A percentile compares a stretch with the other conserved stretches of the same genome.
These are phyloP conservation scores for Drosophila murphyi DNA, from an alignment of 1,140 invertebrate species.

Conservation along the genomic window DNA sequence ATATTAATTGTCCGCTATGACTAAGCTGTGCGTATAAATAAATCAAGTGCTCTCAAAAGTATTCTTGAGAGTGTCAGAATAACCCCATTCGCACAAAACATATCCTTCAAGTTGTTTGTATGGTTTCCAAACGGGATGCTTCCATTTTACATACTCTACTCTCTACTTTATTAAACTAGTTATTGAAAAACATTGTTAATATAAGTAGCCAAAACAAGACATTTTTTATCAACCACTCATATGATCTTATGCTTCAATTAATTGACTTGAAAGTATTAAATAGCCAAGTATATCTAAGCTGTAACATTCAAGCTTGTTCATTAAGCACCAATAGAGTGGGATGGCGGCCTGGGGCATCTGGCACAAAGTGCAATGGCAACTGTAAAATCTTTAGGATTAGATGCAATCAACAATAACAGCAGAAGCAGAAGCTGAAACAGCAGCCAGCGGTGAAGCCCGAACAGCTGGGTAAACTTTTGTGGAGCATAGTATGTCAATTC, in stretches of 20 bases:
- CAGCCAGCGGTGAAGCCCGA: constrained; percentile 17
- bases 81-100: constrained; percentile 17
- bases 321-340: constrained; percentile 67
- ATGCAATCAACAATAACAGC: constrained; percentile 82
- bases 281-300: constrained; percentile 11
- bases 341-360: constrained; percentile 1
- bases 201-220: constrained; percentile 22
- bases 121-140: constrained; percentile 44
- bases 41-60: constrained; percentile 50
- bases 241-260: background rate
- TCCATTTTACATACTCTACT: background rate
- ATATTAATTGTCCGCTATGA: constrained; percentile 70
- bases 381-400: constrained; percentile 78
- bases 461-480: constrained; percentile 65
- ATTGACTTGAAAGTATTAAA: constrained; percentile 43
- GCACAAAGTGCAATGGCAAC: constrained; percentile 53
- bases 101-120: constrained; percentile 47
- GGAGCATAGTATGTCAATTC: constrained; percentile 73
- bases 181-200: constrained; percentile 9
- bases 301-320: constrained; percentile 54
- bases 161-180: background rate
- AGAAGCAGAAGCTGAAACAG: constrained; percentile 23
- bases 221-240: constrained; percentile 7
- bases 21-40: constrained; percentile 44
- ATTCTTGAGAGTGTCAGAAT: constrained; percentile 21